phyloP scores from a whole-genome alignment of 1,140 invertebrate species.

The Zaprionus taronus region DNA sequence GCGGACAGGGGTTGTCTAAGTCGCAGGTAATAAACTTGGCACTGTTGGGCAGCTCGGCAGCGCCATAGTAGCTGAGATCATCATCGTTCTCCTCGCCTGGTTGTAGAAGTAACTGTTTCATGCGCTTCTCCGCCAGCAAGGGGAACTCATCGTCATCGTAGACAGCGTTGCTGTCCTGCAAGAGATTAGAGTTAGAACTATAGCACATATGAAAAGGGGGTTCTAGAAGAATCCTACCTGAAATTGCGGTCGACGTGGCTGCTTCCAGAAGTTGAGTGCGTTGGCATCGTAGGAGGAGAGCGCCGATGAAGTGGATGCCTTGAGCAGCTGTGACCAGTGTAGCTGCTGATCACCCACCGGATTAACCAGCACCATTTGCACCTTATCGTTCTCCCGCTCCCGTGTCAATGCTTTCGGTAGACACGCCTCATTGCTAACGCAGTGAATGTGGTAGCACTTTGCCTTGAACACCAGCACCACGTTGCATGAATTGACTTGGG shows the following conservation, averaged over 20 bases:
- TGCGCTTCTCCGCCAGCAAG: constrained; percentile 69
- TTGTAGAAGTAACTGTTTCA: constrained; percentile 71
- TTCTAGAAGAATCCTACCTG: constrained; percentile 43
- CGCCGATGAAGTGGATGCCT: constrained; percentile 39
- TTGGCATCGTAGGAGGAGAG: constrained; percentile 50
- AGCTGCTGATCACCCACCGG: constrained; percentile 84
- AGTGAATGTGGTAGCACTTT: constrained; percentile 91
- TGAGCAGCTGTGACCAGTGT: constrained; percentile 86
- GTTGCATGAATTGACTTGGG: constrained; percentile 86
- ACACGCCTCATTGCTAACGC: constrained; percentile 89
- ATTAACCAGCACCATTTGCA: constrained; percentile 91
- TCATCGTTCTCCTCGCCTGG: constrained; percentile 84
- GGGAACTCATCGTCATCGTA: constrained; percentile 82
- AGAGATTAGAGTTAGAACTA: not conserved
- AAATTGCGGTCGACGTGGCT: constrained; percentile 60
- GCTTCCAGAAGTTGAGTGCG: constrained; percentile 78
- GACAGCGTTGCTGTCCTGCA: constrained; percentile 52
- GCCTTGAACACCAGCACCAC: constrained; percentile 91
- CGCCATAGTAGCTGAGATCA: constrained; percentile 67
- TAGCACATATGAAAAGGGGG: no score
- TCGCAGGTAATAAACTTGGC: constrained; percentile 83
- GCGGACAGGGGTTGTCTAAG: constrained; percentile 86
- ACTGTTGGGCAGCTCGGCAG: constrained; percentile 42
- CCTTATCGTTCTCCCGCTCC: constrained; percentile 85
- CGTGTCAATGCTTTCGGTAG: constrained; percentile 87